phyloP scores from a whole-genome alignment of 2,888 invertebrate species.

The Esperia sulphurella region DNA sequence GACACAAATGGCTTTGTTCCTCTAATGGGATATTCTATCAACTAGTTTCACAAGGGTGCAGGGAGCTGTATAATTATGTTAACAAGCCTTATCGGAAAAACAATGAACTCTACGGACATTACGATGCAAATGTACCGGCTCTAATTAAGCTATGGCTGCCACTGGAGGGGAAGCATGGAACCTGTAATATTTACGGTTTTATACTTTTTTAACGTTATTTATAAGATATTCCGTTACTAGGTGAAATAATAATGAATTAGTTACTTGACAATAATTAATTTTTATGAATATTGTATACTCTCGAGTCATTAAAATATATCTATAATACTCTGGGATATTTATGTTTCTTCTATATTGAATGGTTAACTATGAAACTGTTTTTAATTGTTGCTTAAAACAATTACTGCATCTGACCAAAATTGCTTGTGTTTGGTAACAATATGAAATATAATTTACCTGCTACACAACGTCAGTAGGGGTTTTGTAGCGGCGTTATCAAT shows the following conservation, averaged over 20 bases:
- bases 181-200: slow-evolving; percentile 31
- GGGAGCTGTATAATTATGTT: slow-evolving; percentile 16
- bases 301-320: too few species aligned
- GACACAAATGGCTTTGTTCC: not conserved
- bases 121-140: slow-evolving; percentile 44
- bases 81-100: slow-evolving; percentile 48
- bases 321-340: too few species aligned
- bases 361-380: too few species aligned
- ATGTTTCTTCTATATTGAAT: too few species aligned
- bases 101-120: slow-evolving; percentile 44
- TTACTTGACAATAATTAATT: too few species aligned
- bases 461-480: slow-evolving; percentile 3
- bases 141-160: slow-evolving; percentile 52
- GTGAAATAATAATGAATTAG: too few species aligned
- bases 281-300: too few species aligned
- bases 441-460: not conserved
- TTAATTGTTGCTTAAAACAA: too few species aligned
- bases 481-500: slow-evolving; percentile 25
- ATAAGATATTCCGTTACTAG: not conserved
- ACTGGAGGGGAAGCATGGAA: slow-evolving; percentile 15
- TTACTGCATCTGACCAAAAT: too few species aligned
- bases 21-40: not conserved
- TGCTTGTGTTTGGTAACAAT: too few species aligned
- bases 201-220: slow-evolving; percentile 22
- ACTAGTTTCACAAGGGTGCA: not conserved